Evolutionary conservation across 2,113 vertebrate genomes (phyloP).

Genomic region (Malurus melanocephalus): DNA sequence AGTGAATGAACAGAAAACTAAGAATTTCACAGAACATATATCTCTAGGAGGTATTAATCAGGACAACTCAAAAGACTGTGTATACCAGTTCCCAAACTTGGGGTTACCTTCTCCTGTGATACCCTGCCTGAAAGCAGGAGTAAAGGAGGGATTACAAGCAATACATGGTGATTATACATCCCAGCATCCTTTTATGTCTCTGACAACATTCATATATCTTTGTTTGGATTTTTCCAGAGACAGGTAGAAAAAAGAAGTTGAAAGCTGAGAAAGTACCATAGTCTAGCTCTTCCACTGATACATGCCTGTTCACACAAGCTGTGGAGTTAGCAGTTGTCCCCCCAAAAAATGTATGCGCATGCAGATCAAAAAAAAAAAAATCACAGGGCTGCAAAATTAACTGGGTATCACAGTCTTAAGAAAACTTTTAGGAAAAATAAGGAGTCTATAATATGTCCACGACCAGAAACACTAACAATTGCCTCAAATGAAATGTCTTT

Average conservation of each 20-base stretch:
- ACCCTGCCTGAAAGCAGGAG: background rate
- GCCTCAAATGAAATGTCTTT: background rate
- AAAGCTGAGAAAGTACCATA: background rate
- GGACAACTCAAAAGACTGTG: background rate
- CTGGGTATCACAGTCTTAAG: background rate
- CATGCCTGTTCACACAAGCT: background rate
- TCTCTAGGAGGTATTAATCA: background rate
- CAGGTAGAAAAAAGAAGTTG: background rate
- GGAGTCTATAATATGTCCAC: background rate
- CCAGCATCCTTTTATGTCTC: background rate
- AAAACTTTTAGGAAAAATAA: background rate
- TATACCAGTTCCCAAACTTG: background rate
- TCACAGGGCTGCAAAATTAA: background rate
- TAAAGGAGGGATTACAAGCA: background rate
- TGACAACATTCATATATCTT: background rate
- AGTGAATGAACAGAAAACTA: background rate
- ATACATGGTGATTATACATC: background rate
- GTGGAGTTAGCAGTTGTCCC: background rate
- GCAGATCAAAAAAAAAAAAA: background rate
- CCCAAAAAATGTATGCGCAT: accelerated
- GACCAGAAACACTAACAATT: background rate
- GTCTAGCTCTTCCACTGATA: background rate
- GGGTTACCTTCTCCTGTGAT: background rate
- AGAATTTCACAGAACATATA: background rate
- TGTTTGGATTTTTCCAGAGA: background rate